These are phyloP conservation scores for Ochotona princeps DNA, from an alignment of 2,113 vertebrate species.

Conservation along the genomic window DNA sequence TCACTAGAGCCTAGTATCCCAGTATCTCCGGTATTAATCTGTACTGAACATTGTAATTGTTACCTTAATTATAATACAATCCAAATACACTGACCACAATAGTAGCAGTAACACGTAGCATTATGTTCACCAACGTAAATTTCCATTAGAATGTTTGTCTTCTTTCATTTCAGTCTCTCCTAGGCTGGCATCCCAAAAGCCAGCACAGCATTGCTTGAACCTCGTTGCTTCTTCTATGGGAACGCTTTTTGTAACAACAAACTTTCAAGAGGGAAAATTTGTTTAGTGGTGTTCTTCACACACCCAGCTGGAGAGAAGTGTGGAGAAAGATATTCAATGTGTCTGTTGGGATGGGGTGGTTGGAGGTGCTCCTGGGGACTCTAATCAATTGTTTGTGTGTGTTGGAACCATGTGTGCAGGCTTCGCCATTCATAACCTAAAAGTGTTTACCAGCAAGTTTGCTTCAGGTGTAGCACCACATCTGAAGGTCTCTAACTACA, in stretches of 20 bases:
- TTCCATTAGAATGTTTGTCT: background rate
- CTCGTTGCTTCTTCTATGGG: background rate
- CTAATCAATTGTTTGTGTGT: background rate
- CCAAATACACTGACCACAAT: too few relatives aligned
- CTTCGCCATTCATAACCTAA: background rate
- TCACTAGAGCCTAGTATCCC: background rate
- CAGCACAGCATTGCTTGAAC: too few relatives aligned
- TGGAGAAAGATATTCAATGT: background rate
- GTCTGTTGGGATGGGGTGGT: background rate
- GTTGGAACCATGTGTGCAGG: background rate
- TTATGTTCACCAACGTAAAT: background rate
- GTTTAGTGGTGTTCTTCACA: background rate
- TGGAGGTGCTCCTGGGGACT: background rate
- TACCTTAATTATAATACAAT: background rate
- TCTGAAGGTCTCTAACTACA: background rate
- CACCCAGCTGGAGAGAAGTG: background rate
- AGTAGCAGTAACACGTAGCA: too few relatives aligned
- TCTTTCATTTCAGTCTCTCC: background rate
- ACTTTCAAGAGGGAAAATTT: background rate
- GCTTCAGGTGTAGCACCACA: background rate
- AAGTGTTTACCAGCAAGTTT: background rate
- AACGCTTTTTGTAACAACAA: background rate
- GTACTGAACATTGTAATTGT: background rate
- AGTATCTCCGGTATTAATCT: background rate
- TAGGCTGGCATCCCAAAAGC: background rate